Conservation (phyloP, 2,113 vertebrate genomes). For the Rhabdomys dilectus region DNA sequence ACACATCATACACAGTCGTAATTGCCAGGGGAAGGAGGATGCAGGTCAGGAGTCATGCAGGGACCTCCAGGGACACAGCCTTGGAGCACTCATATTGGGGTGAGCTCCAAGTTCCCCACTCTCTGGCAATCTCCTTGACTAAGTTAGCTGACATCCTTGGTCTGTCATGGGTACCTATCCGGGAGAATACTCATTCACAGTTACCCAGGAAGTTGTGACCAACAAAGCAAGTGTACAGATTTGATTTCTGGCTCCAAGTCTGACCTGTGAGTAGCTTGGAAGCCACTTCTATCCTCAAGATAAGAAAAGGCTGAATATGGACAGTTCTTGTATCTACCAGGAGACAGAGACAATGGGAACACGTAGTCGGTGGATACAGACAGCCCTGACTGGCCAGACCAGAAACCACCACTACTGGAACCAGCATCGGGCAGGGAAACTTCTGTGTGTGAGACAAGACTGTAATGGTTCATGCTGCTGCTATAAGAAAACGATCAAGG, state of each 20-base stretch:
- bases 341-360: neutral
- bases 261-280: neutral
- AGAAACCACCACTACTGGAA: neutral
- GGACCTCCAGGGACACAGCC: neutral
- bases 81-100: neutral
- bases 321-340: neutral
- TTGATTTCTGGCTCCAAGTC: neutral
- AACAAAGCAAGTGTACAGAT: neutral
- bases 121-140: neutral
- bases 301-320: neutral
- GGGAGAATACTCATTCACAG: neutral
- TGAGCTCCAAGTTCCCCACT: neutral
- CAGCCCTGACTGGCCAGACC: neutral
- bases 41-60: neutral
- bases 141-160: neutral
- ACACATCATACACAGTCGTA: neutral
- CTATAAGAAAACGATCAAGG: neutral
- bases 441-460: neutral
- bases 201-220: neutral
- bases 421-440: neutral
- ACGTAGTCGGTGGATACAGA: neutral
- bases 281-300: neutral
- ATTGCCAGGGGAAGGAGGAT: neutral
- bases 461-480: neutral
- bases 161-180: neutral